A percentile compares a stretch with the other conserved stretches of the same genome.
Evolutionary conservation across 2,888 invertebrate species (phyloP).

Genomic region (Andrena chrysosceles): DNA sequence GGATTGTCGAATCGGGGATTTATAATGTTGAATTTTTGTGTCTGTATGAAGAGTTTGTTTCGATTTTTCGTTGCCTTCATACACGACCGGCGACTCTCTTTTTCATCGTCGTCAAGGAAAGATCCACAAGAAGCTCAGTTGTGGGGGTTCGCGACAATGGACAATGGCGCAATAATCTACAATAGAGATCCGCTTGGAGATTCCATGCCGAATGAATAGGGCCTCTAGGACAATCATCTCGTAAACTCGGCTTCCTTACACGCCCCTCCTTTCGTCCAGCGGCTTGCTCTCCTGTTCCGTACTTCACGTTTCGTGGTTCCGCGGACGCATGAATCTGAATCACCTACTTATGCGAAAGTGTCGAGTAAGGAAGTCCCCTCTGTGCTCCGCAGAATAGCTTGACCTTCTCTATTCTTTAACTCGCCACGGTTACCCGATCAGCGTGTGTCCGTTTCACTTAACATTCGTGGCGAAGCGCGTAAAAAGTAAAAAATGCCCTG

Average conservation of each 20-base stretch:
- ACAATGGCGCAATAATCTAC: constrained; percentile 81
- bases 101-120: constrained; percentile 54
- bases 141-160: constrained; percentile 75
- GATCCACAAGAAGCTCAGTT: constrained; percentile 53
- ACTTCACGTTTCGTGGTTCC: constrained; percentile 68
- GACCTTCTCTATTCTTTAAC: constrained; percentile 24
- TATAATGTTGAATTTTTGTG: not conserved
- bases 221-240: constrained; percentile 79
- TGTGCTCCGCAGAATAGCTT: constrained; percentile 30
- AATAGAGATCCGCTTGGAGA: constrained; percentile 80
- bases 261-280: constrained; percentile 52
- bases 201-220: constrained; percentile 79
- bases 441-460: constrained; percentile 4
- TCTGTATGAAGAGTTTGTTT: not conserved
- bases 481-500: not conserved
- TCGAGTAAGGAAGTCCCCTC: constrained; percentile 54
- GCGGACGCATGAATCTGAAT: constrained; percentile 52
- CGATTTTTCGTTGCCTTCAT: constrained; percentile 28
- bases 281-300: constrained; percentile 57
- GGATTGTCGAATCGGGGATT: not conserved
- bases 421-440: constrained; percentile 17
- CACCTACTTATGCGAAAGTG: constrained; percentile 66
- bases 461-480: not conserved
- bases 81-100: constrained; percentile 37
- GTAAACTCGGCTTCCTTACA: constrained; percentile 77